Evolutionary conservation across 2,113 vertebrate genomes (phyloP), one percentile per base, ranked within the genome.

Genomic region (Hassar affinis): DNA sequence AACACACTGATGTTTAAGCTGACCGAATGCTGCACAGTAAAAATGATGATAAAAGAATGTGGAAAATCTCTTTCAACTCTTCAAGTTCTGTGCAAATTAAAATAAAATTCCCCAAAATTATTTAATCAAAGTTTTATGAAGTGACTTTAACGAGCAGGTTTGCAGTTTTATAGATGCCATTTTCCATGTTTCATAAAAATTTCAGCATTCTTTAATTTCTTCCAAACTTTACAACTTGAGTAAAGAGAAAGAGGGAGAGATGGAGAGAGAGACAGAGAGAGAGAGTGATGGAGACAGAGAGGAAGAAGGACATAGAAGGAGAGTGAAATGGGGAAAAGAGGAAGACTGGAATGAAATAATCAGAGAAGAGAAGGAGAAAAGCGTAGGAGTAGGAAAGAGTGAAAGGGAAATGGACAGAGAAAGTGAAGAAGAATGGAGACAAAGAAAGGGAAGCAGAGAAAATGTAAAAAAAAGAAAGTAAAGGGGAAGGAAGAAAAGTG

Each of bases 401-500:
- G 51, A 52, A 22, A 54, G 30, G 11, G 49, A 76, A 54, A 76
- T 11, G 18, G 15, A 54, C 17, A 54, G 71, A 54, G 52, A 56
- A 38, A 77, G 30, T 56, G 51, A 22, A 77, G 54, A 56, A 54
- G 18, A 4, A 75, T 17, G 27, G 49, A 35, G 7, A 25, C 7
- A 25, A 35, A 22, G 30, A 33, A 51, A 74, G 45, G 20, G 51
- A 77, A 51, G 7, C 51, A 33, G 15, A 17, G 72, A 52, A 47
- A 18, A 75, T n/a, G n/a, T n/a, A 52, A 47, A 77, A 27, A 54
- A 30, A 8, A 76, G 49, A 56, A 75, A 35, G 69, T 45, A 56
- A 27, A 69, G 75, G 15, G 57, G 25, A 61, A 71, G 64, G 59
- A 68, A 81, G 64, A 25, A 59, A 71, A 66, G n/a, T 25, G 68